These are phyloP conservation scores for Parotia lawesii DNA, from an alignment of 2,113 vertebrate genomes.

Conservation along the genomic window DNA sequence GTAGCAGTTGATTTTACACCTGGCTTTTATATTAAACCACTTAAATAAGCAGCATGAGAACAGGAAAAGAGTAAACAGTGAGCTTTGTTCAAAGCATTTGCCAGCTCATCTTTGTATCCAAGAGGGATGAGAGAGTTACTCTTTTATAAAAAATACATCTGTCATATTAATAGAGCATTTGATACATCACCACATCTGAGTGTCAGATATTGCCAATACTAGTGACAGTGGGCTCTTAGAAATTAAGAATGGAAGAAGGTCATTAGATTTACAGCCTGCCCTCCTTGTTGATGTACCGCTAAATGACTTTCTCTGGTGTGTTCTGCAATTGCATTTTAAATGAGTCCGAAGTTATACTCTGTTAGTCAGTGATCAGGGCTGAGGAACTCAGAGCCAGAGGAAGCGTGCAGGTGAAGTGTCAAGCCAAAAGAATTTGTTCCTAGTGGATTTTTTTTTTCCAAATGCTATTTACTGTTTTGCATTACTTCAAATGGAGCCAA, in stretches of 20 bases:
- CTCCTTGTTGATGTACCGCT: not conserved
- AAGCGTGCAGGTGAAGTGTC: not conserved
- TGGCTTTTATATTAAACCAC: not conserved
- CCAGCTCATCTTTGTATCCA: not conserved
- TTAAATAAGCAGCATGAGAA: slow-evolving; percentile 36
- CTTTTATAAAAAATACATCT: not conserved
- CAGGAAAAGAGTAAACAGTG: not conserved
- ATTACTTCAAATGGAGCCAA: slow-evolving; percentile 35
- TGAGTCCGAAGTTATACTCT: not conserved
- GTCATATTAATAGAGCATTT: slow-evolving; percentile 35
- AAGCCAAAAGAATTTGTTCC: slow-evolving; percentile 1
- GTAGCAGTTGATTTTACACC: slow-evolving; percentile 1
- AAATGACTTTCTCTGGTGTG: slow-evolving; percentile 14
- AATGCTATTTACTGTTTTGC: slow-evolving; percentile 3
- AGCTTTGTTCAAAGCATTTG: slow-evolving; percentile 8
- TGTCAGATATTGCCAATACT: slow-evolving; percentile 32
- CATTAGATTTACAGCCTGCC: slow-evolving; percentile 8
- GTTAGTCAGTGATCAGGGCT: not conserved
- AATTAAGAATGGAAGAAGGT: slow-evolving; percentile 15
- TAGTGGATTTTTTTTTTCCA: not conserved
- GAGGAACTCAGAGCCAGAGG: not conserved
- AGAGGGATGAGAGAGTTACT: not conserved
- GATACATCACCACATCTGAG: not conserved
- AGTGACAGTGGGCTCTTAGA: not conserved
- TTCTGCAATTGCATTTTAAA: slow-evolving; percentile 29